Percentiles rank a stretch among this genome's conserved stretches.
phyloP scores from a whole-genome alignment of 2,888 invertebrate species.

The Cynaeus angustus region DNA sequence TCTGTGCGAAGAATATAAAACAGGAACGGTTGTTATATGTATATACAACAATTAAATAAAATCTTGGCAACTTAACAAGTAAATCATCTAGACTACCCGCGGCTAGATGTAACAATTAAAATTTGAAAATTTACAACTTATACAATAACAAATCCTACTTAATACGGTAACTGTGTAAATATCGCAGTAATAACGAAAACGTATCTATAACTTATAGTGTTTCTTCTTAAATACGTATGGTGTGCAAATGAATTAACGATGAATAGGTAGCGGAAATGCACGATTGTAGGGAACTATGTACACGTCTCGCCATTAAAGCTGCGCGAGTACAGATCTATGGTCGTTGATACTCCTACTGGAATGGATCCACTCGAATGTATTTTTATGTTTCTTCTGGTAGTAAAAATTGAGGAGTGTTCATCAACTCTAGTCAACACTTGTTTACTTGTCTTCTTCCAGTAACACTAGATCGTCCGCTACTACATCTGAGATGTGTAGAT shows the following conservation, averaged over 20 bases:
- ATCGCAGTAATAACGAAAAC: slow-evolving; percentile 31
- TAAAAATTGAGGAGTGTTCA: slow-evolving; percentile 64
- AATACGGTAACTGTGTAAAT: slow-evolving; percentile 8
- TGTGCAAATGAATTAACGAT: slow-evolving; percentile 44
- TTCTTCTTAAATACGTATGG: slow-evolving; percentile 10
- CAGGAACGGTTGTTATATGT: slow-evolving; percentile 64
- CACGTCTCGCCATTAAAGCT: slow-evolving; percentile 64
- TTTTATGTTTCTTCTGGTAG: slow-evolving; percentile 57
- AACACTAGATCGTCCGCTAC: slow-evolving; percentile 94
- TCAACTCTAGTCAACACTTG: slow-evolving; percentile 58
- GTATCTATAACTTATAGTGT: slow-evolving; percentile 10
- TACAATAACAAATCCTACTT: slow-evolving; percentile 20
- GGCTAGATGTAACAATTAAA: slow-evolving; percentile 57
- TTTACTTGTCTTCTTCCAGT: slow-evolving; percentile 81
- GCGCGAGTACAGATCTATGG: slow-evolving; percentile 59
- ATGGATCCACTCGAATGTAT: slow-evolving; percentile 61
- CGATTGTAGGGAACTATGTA: slow-evolving; percentile 49
- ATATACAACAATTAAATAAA: slow-evolving; percentile 20
- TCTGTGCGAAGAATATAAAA: slow-evolving; percentile 66
- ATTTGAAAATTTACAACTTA: slow-evolving; percentile 39
- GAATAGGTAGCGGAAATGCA: slow-evolving; percentile 46
- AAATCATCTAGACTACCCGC: slow-evolving; percentile 58
- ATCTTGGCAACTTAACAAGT: slow-evolving; percentile 23
- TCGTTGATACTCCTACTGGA: slow-evolving; percentile 62
- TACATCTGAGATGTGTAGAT: slow-evolving; percentile 96